Evolutionary conservation across 2,888 invertebrate genomes (phyloP).

Genomic region (Patella depressa): DNA sequence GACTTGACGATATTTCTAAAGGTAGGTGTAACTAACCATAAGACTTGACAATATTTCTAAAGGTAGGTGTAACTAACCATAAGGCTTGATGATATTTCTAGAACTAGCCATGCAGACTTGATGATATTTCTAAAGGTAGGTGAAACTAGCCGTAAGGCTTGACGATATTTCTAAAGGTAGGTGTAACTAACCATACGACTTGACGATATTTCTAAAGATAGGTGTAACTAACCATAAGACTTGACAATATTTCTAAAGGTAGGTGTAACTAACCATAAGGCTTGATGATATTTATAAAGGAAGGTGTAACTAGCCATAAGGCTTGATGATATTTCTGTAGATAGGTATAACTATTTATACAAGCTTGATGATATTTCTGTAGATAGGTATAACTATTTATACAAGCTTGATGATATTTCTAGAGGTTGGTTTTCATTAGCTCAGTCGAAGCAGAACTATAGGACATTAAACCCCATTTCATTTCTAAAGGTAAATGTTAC

Average conservation of each 20-base stretch:
- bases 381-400: too few species aligned
- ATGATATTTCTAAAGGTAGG: conserved; percentile 71
- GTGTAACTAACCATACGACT: conserved; percentile 43
- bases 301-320: conserved; percentile 56
- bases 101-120: conserved; percentile 36
- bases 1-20: conserved; percentile 68
- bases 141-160: conserved; percentile 40
- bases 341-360: conserved; percentile 48
- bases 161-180: too few species aligned
- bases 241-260: conserved; percentile 72
- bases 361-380: conserved; percentile 30
- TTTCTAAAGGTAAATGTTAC: too few species aligned
- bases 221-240: conserved; percentile 49
- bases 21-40: conserved; percentile 59
- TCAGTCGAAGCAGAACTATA: too few species aligned
- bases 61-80: conserved; percentile 56
- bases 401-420: too few species aligned
- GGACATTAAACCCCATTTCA: too few species aligned
- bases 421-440: too few species aligned
- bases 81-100: too few species aligned
- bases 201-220: conserved; percentile 69
- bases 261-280: conserved; percentile 41
- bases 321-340: conserved; percentile 70
- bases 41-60: conserved; percentile 70
- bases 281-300: conserved; percentile 71